These are phyloP conservation scores for Embidobia sp. DNA, from an alignment of 2,888 invertebrate species.

Conservation along the genomic window DNA sequence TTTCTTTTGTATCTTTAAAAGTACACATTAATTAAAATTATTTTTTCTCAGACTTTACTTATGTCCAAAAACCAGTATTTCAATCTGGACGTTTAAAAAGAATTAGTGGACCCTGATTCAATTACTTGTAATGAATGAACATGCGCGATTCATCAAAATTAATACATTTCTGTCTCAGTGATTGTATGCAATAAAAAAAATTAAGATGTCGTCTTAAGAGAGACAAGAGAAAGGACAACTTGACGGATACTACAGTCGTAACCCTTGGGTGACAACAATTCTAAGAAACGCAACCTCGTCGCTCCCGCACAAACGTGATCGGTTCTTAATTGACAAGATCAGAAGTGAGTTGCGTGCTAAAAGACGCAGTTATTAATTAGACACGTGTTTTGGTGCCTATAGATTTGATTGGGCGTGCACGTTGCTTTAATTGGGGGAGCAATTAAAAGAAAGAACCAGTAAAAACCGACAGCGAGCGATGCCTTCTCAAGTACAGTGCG, in stretches of 20 bases:
- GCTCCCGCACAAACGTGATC: constrained; percentile 48
- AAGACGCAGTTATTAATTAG: constrained; percentile 76
- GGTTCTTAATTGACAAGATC: constrained; percentile 52
- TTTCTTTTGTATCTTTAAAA: too few relatives aligned
- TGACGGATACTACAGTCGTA: constrained; percentile 9
- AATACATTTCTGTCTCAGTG: too few relatives aligned
- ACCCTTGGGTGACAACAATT: constrained; percentile 8
- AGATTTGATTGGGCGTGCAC: constrained; percentile 77
- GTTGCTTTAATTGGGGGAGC: constrained; percentile 77
- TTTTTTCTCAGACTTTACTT: too few relatives aligned
- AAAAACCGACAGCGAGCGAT: constrained; percentile 37
- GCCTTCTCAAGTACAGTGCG: constrained; percentile 34
- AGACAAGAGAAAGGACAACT: constrained; percentile 18
- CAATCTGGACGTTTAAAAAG: too few relatives aligned
- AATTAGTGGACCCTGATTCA: too few relatives aligned
- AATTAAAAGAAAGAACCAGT: constrained; percentile 77
- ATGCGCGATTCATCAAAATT: too few relatives aligned
- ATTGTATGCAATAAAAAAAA: too few relatives aligned
- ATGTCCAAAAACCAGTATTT: too few relatives aligned
- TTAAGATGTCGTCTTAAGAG: too few relatives aligned
- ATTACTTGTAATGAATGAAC: too few relatives aligned
- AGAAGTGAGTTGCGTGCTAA: constrained; percentile 43
- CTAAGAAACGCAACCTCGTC: background rate
- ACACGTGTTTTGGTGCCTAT: constrained; percentile 75
- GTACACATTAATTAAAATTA: too few relatives aligned